phyloP scores from a whole-genome alignment of 2,113 vertebrate species.

The Fukomys damarensis region DNA sequence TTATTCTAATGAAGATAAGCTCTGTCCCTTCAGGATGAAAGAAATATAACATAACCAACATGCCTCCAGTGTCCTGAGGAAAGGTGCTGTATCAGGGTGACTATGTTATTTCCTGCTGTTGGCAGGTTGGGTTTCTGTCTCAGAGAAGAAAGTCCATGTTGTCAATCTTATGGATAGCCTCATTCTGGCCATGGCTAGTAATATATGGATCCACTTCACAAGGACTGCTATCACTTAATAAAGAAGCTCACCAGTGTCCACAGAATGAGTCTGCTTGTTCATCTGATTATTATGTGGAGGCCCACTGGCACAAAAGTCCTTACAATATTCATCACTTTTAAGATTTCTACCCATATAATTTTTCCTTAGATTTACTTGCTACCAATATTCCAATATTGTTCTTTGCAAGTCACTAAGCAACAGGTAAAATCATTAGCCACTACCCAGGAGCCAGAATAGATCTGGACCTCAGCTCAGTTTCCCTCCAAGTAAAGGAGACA shows the following conservation, averaged over 20 bases:
- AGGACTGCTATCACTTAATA: not conserved
- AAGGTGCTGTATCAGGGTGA: not conserved
- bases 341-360: not conserved
- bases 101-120: not conserved
- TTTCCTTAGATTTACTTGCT: slow-evolving; percentile 1
- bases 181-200: not conserved
- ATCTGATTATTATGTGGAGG: not conserved
- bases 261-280: not conserved
- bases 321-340: not conserved
- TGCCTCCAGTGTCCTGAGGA: not conserved
- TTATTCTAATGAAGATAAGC: not conserved
- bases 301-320: not conserved
- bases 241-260: not conserved
- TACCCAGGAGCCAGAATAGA: not conserved
- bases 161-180: not conserved
- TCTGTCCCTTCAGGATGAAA: not conserved
- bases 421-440: not conserved
- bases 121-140: not conserved
- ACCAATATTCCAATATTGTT: not conserved
- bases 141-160: not conserved
- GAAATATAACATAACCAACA: not conserved
- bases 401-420: slow-evolving; percentile 2
- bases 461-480: not conserved
- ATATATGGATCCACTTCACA: not conserved
- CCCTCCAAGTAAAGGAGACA: not conserved